Conservation (phyloP, 2,888 invertebrate genomes). For the Rutpela maculata region DNA sequence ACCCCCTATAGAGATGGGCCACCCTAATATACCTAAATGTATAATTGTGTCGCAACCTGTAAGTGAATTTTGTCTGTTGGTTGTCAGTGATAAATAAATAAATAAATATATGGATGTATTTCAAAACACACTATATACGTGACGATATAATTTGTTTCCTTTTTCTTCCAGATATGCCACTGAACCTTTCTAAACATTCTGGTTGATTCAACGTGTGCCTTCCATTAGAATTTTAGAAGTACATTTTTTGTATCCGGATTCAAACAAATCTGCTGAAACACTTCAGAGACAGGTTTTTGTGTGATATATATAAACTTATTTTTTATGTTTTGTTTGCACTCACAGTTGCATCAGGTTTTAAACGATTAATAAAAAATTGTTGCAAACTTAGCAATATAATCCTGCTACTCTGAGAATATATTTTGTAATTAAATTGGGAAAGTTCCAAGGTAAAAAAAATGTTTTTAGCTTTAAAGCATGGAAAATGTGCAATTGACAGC, state of each 20-base stretch:
- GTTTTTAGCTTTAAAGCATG: slow-evolving; percentile 56
- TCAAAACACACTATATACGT: background rate
- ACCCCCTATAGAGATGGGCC: no score
- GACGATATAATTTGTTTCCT: slow-evolving; percentile 40
- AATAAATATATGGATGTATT: no score
- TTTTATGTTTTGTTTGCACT: slow-evolving; percentile 2
- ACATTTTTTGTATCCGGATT: slow-evolving; percentile 36
- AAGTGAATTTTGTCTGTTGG: no score
- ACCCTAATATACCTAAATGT: no score
- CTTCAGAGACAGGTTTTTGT: background rate
- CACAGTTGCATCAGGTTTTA: background rate
- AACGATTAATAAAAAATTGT: background rate
- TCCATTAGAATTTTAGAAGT: slow-evolving; percentile 51
- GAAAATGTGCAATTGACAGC: slow-evolving; percentile 61
- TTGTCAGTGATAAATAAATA: no score
- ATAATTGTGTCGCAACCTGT: no score
- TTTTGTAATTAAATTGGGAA: background rate
- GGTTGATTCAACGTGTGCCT: slow-evolving; percentile 74
- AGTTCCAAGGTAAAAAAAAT: slow-evolving; percentile 29
- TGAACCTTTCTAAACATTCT: slow-evolving; percentile 91
- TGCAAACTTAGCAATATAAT: background rate
- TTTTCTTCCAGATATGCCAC: slow-evolving; percentile 87
- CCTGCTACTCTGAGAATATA: background rate
- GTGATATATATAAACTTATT: background rate
- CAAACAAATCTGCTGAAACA: slow-evolving; percentile 11